Evolutionary conservation across 1,140 invertebrate species (phyloP).

Genomic region (Choristoneura fumiferana): DNA sequence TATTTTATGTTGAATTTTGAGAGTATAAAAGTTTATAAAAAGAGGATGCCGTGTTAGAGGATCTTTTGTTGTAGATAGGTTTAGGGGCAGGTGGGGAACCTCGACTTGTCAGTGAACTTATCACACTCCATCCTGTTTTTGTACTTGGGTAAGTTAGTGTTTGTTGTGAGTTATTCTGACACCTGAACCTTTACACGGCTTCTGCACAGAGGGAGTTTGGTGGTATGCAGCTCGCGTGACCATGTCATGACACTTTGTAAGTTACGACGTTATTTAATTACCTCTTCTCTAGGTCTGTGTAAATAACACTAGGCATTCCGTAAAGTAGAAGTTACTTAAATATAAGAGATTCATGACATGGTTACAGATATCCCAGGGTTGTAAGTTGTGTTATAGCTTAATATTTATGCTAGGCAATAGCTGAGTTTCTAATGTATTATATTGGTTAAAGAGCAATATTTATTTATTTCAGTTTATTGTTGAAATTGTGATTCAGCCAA

Average conservation of each 20-base stretch:
- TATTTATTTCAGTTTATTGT: constrained; percentile 61
- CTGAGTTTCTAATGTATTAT: constrained; percentile 69
- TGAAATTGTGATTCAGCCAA: constrained; percentile 65
- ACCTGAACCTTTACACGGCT: constrained; percentile 59
- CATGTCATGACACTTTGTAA: constrained; percentile 51
- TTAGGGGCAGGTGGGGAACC: background rate
- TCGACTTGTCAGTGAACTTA: too few species aligned
- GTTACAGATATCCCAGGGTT: constrained; percentile 72
- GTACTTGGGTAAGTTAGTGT: constrained; percentile 9
- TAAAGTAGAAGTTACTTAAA: constrained; percentile 16
- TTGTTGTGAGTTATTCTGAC: constrained; percentile 54
- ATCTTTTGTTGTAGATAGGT: constrained; percentile 17
- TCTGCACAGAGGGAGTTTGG: constrained; percentile 61
- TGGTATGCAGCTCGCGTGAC: constrained; percentile 71
- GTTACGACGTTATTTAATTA: constrained; percentile 20
- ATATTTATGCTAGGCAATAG: constrained; percentile 57
- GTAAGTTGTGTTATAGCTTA: constrained; percentile 41
- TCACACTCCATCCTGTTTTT: constrained; percentile 14
- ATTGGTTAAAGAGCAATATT: constrained; percentile 53
- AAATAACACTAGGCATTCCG: constrained; percentile 15
- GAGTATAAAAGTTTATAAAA: constrained; percentile 16
- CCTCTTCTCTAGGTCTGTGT: constrained; percentile 8
- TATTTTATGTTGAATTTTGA: constrained; percentile 10
- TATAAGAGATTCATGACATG: constrained; percentile 53
- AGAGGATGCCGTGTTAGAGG: constrained; percentile 10